These are phyloP conservation scores for Sapajus apella DNA, from an alignment of 2,113 vertebrate genomes.

Conservation along the genomic window DNA sequence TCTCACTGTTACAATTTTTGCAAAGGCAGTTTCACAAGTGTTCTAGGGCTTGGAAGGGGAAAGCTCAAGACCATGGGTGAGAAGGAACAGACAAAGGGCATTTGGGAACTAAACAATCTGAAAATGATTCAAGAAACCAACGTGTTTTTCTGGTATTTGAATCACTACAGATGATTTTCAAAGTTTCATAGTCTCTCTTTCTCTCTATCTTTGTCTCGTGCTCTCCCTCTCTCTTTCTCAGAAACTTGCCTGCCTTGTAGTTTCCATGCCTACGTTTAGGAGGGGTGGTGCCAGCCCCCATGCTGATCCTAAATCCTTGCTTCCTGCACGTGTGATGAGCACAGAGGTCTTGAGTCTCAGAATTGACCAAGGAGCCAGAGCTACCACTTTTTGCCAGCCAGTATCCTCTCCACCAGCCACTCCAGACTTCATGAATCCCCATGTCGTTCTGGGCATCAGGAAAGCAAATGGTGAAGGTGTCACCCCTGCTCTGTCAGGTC, in stretches of 20 bases:
- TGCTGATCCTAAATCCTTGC: not conserved
- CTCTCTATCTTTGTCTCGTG: not conserved
- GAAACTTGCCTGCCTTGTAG: not conserved
- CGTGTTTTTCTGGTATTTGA: not conserved
- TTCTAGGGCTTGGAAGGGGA: not conserved
- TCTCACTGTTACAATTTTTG: too few species aligned
- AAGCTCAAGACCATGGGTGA: not conserved
- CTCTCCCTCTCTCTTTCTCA: not conserved
- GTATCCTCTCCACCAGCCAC: not conserved
- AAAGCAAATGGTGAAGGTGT: slow-evolving; percentile 21
- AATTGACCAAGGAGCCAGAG: not conserved
- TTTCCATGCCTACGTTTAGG: not conserved
- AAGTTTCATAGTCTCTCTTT: not conserved
- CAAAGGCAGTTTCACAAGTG: not conserved
- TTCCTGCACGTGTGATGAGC: not conserved
- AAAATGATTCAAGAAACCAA: not conserved
- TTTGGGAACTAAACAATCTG: not conserved
- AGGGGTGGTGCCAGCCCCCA: not conserved
- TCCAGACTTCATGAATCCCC: not conserved
- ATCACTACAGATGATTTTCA: not conserved
- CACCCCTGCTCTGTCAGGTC: not conserved
- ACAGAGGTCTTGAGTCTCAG: not conserved
- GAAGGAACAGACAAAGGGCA: not conserved
- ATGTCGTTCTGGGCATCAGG: not conserved
- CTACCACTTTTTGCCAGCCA: not conserved